A percentile compares a stretch with the other conserved stretches of the same genome.
These are phyloP conservation scores for Bostrychus sinensis DNA, from an alignment of 2,113 vertebrate genomes.

Conservation along the genomic window DNA sequence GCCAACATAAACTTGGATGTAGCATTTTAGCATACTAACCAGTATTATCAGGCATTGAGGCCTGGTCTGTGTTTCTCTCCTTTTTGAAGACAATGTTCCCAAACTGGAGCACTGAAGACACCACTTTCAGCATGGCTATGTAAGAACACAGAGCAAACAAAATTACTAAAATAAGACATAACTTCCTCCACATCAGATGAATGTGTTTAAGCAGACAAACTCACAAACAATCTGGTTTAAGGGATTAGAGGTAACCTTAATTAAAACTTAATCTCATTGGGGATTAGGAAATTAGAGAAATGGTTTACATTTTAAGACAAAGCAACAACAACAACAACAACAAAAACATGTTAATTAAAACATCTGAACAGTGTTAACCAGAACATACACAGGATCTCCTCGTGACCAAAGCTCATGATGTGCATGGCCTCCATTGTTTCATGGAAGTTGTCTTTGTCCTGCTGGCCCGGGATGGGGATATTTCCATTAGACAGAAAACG, in stretches of 20 bases:
- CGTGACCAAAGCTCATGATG: constrained; percentile 97
- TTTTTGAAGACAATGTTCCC: constrained; percentile 98
- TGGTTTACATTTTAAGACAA: not conserved
- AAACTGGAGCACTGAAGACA: constrained; percentile 96
- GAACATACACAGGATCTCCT: constrained; percentile 83
- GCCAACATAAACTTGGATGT: not conserved
- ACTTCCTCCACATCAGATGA: constrained; percentile 5
- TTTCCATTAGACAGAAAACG: constrained; percentile 96
- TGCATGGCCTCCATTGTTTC: constrained; percentile 99
- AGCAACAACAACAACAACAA: not conserved
- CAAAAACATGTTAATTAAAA: too few relatives aligned
- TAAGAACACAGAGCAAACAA: constrained; percentile 21
- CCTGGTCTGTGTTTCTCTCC: constrained; percentile 96
- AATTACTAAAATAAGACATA: not conserved
- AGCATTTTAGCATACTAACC: constrained; percentile 72
- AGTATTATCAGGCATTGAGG: constrained; percentile 98
- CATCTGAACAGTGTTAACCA: not conserved
- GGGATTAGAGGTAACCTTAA: too few relatives aligned
- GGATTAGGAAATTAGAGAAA: not conserved
- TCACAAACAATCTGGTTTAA: not conserved
- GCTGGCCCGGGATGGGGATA: constrained; percentile 93
- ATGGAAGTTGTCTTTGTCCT: constrained; percentile 99
- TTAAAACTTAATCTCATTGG: not conserved
- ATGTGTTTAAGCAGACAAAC: not conserved
- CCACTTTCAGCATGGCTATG: constrained; percentile 96